phyloP scores from a whole-genome alignment of 2,888 invertebrate species.

The Protonemura montana region DNA sequence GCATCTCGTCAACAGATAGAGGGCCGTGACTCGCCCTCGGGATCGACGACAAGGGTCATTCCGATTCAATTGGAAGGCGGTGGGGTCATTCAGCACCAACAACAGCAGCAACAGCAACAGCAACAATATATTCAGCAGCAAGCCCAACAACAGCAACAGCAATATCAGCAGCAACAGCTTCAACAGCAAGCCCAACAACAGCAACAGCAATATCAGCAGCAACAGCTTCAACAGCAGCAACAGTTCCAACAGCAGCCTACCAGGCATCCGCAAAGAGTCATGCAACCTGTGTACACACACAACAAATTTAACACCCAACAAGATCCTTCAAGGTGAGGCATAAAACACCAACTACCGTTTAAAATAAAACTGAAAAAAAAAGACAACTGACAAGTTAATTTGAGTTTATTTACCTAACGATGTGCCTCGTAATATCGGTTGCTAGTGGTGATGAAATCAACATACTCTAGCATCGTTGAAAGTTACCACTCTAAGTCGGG shows the following conservation, averaged over 20 bases:
- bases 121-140: conserved; percentile 53
- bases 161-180: conserved; percentile 52
- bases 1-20: conserved; percentile 44
- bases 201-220: conserved; percentile 56
- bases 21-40: conserved; percentile 46
- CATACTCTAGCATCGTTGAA: no score
- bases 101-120: conserved; percentile 50
- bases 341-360: no score
- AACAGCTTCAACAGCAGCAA: conserved; percentile 53
- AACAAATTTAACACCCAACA: conserved; percentile 51
- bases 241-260: conserved; percentile 52
- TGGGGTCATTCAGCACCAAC: background rate
- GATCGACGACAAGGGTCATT: conserved; percentile 4
- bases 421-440: no score
- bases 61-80: conserved; percentile 48
- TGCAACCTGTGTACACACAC: conserved; percentile 51
- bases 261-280: conserved; percentile 54
- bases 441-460: no score
- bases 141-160: conserved; percentile 43
- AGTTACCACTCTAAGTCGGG: no score
- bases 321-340: background rate
- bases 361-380: no score
- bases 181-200: conserved; percentile 56
- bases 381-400: no score
- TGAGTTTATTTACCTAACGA: no score